A percentile compares a stretch with the other conserved stretches of the same genome.
Evolutionary conservation across 2,797 vertebrate genomes (phyloP).

Genomic region (Spheniscus humboldti): DNA sequence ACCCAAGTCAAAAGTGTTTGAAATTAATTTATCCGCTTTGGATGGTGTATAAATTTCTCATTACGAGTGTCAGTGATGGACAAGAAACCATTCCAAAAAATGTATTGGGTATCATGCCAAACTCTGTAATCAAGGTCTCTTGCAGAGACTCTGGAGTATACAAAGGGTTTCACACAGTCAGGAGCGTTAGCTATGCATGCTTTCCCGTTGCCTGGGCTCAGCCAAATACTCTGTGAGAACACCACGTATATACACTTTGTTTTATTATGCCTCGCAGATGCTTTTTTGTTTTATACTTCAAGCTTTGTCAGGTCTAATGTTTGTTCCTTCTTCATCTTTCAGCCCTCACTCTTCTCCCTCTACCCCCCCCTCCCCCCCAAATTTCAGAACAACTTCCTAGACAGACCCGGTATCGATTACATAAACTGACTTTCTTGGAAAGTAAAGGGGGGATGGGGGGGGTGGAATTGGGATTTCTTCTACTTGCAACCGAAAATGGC

Average conservation of each 20-base stretch:
- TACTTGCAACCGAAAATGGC: conserved; percentile 52
- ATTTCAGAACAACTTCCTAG: conserved; percentile 59
- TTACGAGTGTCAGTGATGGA: conserved; percentile 86
- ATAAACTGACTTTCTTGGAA: conserved; percentile 75
- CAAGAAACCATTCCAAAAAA: conserved; percentile 82
- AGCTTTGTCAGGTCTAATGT: conserved; percentile 71
- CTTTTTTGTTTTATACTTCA: conserved; percentile 78
- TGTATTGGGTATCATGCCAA: conserved; percentile 87
- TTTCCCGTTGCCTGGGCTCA: conserved; percentile 90
- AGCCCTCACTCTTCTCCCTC: neutral
- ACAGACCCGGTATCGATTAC: conserved; percentile 55
- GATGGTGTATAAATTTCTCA: conserved; percentile 89
- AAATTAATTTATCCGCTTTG: conserved; percentile 90
- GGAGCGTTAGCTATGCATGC: conserved; percentile 92
- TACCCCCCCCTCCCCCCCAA: neutral
- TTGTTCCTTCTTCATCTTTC: conserved; percentile 19
- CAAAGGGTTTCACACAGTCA: conserved; percentile 89
- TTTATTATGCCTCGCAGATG: conserved; percentile 78
- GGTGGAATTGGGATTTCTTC: conserved; percentile 48
- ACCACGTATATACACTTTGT: conserved; percentile 78
- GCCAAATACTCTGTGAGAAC: conserved; percentile 79
- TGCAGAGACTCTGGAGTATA: conserved; percentile 78
- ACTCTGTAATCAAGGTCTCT: conserved; percentile 86
- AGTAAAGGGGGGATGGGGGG: neutral
- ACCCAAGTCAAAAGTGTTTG: conserved; percentile 85